phyloP scores from a whole-genome alignment of 53 echinoderm and acorn worm species.

The Luidia sarsii region DNA sequence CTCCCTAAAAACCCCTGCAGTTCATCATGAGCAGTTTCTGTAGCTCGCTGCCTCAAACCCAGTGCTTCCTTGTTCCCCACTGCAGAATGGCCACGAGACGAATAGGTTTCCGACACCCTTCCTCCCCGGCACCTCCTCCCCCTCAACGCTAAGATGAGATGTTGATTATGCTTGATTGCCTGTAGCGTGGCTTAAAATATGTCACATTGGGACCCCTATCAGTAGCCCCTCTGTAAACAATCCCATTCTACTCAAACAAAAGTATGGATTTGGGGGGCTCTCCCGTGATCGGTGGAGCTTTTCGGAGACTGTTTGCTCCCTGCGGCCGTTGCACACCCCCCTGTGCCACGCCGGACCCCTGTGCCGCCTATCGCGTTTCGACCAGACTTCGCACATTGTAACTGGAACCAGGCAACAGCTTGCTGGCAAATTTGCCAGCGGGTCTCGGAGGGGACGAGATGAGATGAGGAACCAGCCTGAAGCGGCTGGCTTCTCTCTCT shows the following conservation, averaged over 20 bases:
- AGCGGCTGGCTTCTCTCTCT: not conserved
- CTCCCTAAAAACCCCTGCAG: too few relatives aligned
- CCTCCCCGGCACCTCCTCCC: too few relatives aligned
- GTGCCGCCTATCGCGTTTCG: constrained; percentile 57
- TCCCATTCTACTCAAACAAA: constrained; percentile 52
- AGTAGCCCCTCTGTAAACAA: constrained; percentile 33
- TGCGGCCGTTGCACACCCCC: constrained; percentile 47
- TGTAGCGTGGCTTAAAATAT: constrained; percentile 22
- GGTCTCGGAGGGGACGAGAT: constrained; percentile 15
- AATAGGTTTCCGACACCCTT: too few relatives aligned
- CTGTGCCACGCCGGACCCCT: constrained; percentile 19
- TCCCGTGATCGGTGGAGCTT: constrained; percentile 26
- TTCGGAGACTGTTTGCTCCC: constrained; percentile 15
- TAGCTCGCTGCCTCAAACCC: too few relatives aligned
- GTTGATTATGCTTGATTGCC: constrained; percentile 26
- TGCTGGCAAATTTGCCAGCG: constrained; percentile 50
- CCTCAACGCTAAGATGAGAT: constrained; percentile 36
- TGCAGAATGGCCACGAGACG: too few relatives aligned
- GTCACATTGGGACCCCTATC: constrained; percentile 33
- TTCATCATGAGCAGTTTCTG: too few relatives aligned
- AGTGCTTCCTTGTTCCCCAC: too few relatives aligned
- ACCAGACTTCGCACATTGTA: constrained; percentile 47
- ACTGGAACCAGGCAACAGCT: constrained; percentile 61
- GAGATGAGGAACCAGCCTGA: constrained; percentile 43
- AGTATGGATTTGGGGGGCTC: constrained; percentile 38